A percentile compares a stretch with the other conserved stretches of the same genome.
Evolutionary conservation across 2,888 invertebrate species (phyloP).

Genomic region (Apodemia hepburni): DNA sequence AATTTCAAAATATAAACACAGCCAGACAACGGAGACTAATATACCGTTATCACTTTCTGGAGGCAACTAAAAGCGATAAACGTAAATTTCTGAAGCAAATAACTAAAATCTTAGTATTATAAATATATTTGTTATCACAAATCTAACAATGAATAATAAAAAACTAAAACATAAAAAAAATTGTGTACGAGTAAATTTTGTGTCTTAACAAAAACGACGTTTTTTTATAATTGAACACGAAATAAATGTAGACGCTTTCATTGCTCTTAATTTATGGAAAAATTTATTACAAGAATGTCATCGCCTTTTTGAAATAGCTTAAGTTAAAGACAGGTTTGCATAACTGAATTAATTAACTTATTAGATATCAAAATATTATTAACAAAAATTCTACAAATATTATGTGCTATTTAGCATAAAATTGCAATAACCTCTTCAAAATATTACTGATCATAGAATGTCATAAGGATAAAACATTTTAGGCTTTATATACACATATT

Average conservation of each 20-base stretch:
- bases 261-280: neutral
- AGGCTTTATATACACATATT: neutral
- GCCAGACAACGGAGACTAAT: too few species aligned
- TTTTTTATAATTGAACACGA: neutral
- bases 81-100: too few species aligned
- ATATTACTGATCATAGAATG: neutral
- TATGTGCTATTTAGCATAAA: neutral
- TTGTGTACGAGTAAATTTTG: too few species aligned
- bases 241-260: conserved; percentile 4
- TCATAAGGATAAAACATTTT: neutral
- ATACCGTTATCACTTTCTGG: too few species aligned
- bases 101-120: too few species aligned
- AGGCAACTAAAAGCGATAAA: too few species aligned
- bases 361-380: neutral
- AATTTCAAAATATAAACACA: too few species aligned
- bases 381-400: conserved; percentile 4
- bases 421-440: neutral
- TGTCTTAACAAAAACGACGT: neutral
- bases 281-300: neutral
- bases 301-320: conserved; percentile 8
- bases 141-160: too few species aligned
- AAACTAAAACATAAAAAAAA: too few species aligned
- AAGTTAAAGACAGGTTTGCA: conserved; percentile 5
- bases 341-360: conserved; percentile 8
- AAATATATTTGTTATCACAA: too few species aligned